Evolutionary conservation across 2,113 vertebrate species (phyloP).

Genomic region (Sardina pilchardus): DNA sequence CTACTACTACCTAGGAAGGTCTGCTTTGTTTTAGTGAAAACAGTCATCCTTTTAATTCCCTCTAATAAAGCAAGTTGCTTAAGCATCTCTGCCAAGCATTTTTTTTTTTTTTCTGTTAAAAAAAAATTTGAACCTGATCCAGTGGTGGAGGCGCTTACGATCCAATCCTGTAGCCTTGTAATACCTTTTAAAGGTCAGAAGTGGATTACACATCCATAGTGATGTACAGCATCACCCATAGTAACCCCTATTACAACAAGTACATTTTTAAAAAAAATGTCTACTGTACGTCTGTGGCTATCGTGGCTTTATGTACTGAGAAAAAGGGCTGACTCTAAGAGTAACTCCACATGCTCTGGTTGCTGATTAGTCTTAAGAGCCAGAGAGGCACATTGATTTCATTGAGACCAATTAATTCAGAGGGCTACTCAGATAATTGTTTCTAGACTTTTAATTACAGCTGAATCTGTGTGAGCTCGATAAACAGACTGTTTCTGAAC

Average conservation of each 20-base stretch:
- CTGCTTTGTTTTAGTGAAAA: conserved; percentile 3
- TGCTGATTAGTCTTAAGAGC: conserved; percentile 37
- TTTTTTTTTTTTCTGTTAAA: too few species aligned
- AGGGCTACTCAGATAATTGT: conserved; percentile 44
- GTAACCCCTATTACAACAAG: conserved; percentile 50
- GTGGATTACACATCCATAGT: neutral
- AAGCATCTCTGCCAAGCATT: neutral
- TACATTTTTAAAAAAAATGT: conserved; percentile 52
- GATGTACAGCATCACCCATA: conserved; percentile 25
- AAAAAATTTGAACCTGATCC: too few species aligned
- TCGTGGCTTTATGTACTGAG: neutral
- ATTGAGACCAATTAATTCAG: conserved; percentile 51
- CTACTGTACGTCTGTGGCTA: conserved; percentile 25
- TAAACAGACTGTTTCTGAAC: conserved; percentile 41
- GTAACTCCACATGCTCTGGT: conserved; percentile 36
- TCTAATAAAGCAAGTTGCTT: neutral
- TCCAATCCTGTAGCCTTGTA: too few species aligned
- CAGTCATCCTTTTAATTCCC: neutral
- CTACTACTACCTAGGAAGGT: neutral
- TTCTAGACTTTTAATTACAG: conserved; percentile 57
- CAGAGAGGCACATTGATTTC: conserved; percentile 47
- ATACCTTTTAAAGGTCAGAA: too few species aligned
- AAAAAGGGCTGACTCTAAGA: conserved; percentile 36
- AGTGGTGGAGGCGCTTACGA: neutral
- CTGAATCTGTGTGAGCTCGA: conserved; percentile 27